A percentile compares a stretch with the other conserved stretches of the same genome.
phyloP scores from a whole-genome alignment of 1,140 invertebrate genomes.

The Drosophila nebulosa region DNA sequence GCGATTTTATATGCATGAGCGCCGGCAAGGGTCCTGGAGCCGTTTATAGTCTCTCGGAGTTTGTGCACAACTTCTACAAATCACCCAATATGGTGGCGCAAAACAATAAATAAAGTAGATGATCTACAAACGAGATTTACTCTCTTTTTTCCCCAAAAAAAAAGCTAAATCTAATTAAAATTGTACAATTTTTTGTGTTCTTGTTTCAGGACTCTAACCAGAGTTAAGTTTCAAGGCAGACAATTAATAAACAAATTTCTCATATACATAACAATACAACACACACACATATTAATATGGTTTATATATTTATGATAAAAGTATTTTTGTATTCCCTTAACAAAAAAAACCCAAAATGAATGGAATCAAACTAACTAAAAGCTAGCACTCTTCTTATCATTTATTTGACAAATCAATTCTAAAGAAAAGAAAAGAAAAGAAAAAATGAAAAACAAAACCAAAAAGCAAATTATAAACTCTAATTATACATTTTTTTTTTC shows the following conservation, averaged over 20 bases:
- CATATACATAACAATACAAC: conserved; percentile 48
- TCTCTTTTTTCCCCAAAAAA: neutral
- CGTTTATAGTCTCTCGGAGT: conserved; percentile 89
- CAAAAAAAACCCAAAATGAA: conserved; percentile 41
- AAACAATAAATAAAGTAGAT: conserved; percentile 68
- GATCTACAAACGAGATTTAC: neutral
- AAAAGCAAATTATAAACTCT: conserved; percentile 22
- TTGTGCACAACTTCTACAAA: conserved; percentile 91
- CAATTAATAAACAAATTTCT: conserved; percentile 61
- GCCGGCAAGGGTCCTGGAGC: conserved; percentile 87
- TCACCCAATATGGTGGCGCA: conserved; percentile 67
- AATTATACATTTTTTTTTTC: conserved; percentile 57
- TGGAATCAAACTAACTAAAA: conserved; percentile 23
- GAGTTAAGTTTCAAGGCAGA: conserved; percentile 25
- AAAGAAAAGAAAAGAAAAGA: conserved; percentile 35
- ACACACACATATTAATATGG: conserved; percentile 29
- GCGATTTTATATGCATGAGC: conserved; percentile 94
- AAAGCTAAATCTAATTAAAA: neutral
- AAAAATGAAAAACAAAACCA: too few species aligned
- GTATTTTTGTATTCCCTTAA: conserved; percentile 74
- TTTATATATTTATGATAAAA: conserved; percentile 62
- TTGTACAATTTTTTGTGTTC: neutral
- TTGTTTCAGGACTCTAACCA: conserved; percentile 9
- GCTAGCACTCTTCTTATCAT: conserved; percentile 30
- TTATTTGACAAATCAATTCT: conserved; percentile 53